phyloP scores from a whole-genome alignment of 2,888 invertebrate species.

The Drosophila limbata region DNA sequence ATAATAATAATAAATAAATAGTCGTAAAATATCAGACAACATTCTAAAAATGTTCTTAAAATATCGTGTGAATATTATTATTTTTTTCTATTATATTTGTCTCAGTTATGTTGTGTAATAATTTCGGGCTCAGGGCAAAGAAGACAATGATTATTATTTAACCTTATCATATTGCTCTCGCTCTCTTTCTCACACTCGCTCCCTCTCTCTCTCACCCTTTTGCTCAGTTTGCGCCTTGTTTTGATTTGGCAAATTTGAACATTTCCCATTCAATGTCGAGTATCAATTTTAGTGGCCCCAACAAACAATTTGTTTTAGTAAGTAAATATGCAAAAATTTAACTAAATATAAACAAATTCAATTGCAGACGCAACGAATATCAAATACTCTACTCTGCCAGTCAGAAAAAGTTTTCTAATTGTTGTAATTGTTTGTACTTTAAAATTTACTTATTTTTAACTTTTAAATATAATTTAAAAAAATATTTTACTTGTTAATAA shows the following conservation, averaged over 20 bases:
- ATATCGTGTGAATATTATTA: not conserved
- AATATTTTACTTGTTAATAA: not conserved
- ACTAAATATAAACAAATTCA: slow-evolving; percentile 31
- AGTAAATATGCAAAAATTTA: slow-evolving; percentile 56
- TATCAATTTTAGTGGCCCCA: slow-evolving; percentile 68
- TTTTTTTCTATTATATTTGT: not conserved
- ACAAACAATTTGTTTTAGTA: slow-evolving; percentile 66
- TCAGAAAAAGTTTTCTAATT: not conserved
- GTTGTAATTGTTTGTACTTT: not conserved
- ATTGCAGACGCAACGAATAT: not conserved
- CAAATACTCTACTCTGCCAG: slow-evolving; percentile 1
- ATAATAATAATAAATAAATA: too few relatives aligned
- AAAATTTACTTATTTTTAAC: not conserved
- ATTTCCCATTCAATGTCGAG: slow-evolving; percentile 70
- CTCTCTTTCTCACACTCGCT: not conserved
- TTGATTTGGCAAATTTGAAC: slow-evolving; percentile 42
- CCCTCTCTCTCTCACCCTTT: not conserved
- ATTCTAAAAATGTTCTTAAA: too few relatives aligned
- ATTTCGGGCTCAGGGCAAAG: too few relatives aligned
- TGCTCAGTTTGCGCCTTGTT: slow-evolving; percentile 22
- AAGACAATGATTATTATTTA: slow-evolving; percentile 37
- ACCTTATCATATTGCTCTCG: not conserved
- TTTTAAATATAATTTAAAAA: not conserved
- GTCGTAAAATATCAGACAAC: too few relatives aligned
- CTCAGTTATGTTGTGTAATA: too few relatives aligned